phyloP scores from a whole-genome alignment of 2,888 invertebrate genomes.

The Hofmannophila pseudospretella region DNA sequence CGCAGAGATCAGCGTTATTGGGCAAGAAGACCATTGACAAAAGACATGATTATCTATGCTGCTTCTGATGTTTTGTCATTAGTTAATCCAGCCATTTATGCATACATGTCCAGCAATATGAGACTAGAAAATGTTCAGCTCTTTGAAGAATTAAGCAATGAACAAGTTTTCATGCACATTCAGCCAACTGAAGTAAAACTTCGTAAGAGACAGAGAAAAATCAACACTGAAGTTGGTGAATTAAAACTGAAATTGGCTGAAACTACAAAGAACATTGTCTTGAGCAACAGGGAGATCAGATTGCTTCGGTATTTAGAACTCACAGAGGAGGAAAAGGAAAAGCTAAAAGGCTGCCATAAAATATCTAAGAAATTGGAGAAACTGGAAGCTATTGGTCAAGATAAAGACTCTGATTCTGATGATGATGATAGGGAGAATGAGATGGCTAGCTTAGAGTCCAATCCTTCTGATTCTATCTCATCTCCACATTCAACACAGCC shows the following conservation, averaged over 20 bases:
- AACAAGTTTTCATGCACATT: conserved; percentile 91
- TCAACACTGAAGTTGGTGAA: conserved; percentile 93
- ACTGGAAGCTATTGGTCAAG: conserved; percentile 88
- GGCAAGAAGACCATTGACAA: conserved; percentile 91
- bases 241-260: conserved; percentile 88
- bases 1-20: conserved; percentile 91
- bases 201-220: conserved; percentile 92
- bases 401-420: conserved; percentile 86
- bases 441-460: conserved; percentile 89
- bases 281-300: conserved; percentile 94
- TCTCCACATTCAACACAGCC: conserved; percentile 88
- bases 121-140: conserved; percentile 83
- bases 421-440: conserved; percentile 85
- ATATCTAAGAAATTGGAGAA: conserved; percentile 95
- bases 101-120: conserved; percentile 81
- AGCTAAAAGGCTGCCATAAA: conserved; percentile 92
- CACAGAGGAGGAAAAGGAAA: conserved; percentile 94
- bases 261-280: conserved; percentile 90
- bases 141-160: conserved; percentile 90
- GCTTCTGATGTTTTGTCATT: conserved; percentile 92
- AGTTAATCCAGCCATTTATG: conserved; percentile 90
- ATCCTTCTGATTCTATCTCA: conserved; percentile 85
- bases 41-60: conserved; percentile 95
- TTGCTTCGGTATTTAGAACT: conserved; percentile 92
- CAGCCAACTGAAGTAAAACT: conserved; percentile 91